phyloP scores from a whole-genome alignment of 2,888 invertebrate species.

The Tholera decimalis region DNA sequence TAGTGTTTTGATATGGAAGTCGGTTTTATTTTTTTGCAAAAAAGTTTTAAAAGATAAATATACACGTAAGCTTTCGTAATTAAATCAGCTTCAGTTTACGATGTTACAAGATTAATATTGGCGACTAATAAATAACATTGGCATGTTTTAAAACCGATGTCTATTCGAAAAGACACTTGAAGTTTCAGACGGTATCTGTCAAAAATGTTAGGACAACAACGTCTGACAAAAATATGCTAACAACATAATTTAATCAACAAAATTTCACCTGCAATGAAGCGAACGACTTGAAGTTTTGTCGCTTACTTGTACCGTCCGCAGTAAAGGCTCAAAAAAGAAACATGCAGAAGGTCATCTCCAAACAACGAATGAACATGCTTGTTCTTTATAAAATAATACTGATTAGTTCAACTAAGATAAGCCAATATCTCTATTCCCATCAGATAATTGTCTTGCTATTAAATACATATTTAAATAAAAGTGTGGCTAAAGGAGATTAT shows the following conservation, averaged over 20 bases:
- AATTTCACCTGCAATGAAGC: conserved; percentile 43
- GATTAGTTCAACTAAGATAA: too few species aligned
- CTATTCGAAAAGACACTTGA: conserved; percentile 15
- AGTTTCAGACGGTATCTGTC: conserved; percentile 28
- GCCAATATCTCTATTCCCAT: too few species aligned
- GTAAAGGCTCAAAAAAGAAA: neutral
- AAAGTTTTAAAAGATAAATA: too few species aligned
- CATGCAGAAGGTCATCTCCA: neutral
- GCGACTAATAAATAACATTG: too few species aligned
- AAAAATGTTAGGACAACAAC: conserved; percentile 30
- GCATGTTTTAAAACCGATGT: too few species aligned
- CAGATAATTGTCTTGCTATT: too few species aligned
- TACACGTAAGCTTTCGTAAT: too few species aligned
- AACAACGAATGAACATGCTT: neutral
- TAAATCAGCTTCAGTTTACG: neutral
- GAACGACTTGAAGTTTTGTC: conserved; percentile 47
- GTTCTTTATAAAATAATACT: too few species aligned
- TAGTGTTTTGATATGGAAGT: too few species aligned
- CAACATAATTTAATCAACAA: conserved; percentile 33
- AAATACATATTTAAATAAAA: too few species aligned
- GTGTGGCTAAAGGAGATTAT: too few species aligned
- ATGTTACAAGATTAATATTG: neutral
- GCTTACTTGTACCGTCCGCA: conserved; percentile 20
- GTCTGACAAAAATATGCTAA: conserved; percentile 29
- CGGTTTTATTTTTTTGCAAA: too few species aligned